Conservation (phyloP, 1,140 invertebrate species). For the Colletes gigas region DNA sequence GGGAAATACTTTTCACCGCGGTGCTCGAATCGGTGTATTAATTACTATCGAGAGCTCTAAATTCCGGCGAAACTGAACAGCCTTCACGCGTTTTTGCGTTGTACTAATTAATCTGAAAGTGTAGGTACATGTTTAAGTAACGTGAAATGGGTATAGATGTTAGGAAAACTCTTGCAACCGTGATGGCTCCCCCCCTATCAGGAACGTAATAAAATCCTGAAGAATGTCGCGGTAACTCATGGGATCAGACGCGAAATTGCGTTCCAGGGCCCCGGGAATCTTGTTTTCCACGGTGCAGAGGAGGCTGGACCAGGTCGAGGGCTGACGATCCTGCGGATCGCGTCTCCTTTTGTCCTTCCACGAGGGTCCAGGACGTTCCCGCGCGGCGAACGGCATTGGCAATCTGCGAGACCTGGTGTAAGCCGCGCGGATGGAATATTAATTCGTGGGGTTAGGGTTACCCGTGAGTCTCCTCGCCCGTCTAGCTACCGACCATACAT, state of each 20-base stretch:
- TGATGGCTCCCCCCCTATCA: background rate
- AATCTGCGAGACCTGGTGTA: slow-evolving; percentile 63
- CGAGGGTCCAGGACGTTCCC: slow-evolving; percentile 55
- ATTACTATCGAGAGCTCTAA: too few species aligned
- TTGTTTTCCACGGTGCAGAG: slow-evolving; percentile 57
- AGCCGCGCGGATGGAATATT: slow-evolving; percentile 74
- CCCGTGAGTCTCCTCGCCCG: slow-evolving; percentile 26
- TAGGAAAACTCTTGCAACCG: too few species aligned
- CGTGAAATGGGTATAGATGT: too few species aligned
- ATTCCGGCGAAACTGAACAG: too few species aligned
- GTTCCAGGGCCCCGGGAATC: slow-evolving; percentile 53
- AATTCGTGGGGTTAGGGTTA: slow-evolving; percentile 73
- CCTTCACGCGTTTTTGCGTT: too few species aligned
- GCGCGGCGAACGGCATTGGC: slow-evolving; percentile 60
- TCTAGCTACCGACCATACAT: slow-evolving; percentile 22
- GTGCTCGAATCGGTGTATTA: too few species aligned
- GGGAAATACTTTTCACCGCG: background rate
- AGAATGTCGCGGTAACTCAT: slow-evolving; percentile 25
- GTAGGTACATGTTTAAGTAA: too few species aligned
- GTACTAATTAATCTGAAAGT: too few species aligned
- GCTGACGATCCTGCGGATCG: slow-evolving; percentile 43
- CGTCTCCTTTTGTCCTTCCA: slow-evolving; percentile 53
- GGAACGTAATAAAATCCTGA: background rate
- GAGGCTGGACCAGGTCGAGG: slow-evolving; percentile 29
- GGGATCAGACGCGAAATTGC: slow-evolving; percentile 33